Evolutionary conservation across 2,797 vertebrate species (phyloP).

Genomic region (Clamator glandarius): DNA sequence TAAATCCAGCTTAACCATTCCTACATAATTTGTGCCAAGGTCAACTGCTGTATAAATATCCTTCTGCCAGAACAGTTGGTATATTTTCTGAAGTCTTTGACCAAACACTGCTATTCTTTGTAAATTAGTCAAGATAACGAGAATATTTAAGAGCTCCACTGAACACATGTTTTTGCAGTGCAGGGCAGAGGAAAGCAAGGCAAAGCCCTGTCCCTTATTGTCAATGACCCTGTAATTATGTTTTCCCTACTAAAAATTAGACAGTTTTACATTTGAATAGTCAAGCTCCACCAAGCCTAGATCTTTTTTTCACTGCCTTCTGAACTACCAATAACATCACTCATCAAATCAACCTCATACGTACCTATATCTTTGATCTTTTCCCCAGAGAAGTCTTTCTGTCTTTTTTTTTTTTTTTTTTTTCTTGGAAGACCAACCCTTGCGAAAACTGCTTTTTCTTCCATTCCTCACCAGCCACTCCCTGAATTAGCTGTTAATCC

Average conservation of each 20-base stretch:
- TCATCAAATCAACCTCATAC: not conserved
- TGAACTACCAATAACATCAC: not conserved
- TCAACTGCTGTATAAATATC: not conserved
- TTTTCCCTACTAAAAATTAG: not conserved
- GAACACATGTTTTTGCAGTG: not conserved
- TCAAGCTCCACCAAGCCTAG: not conserved
- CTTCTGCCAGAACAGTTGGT: not conserved
- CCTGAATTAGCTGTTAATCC: not conserved
- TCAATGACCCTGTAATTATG: not conserved
- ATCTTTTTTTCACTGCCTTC: not conserved
- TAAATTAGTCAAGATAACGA: not conserved
- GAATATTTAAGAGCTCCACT: not conserved
- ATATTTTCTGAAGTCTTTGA: not conserved
- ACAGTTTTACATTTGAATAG: not conserved
- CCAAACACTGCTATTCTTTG: not conserved
- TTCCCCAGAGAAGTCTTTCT: not conserved
- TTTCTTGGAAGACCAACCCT: slow-evolving; percentile 11
- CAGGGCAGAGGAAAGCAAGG: not conserved
- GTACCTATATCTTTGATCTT: not conserved
- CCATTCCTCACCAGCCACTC: not conserved
- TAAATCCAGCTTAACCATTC: not conserved
- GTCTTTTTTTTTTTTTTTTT: not conserved
- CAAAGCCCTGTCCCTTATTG: not conserved
- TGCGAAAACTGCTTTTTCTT: not conserved
- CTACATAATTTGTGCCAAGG: not conserved